Evolutionary conservation across 2,797 vertebrate genomes (phyloP).

Genomic region (Sebastes oblongus): DNA sequence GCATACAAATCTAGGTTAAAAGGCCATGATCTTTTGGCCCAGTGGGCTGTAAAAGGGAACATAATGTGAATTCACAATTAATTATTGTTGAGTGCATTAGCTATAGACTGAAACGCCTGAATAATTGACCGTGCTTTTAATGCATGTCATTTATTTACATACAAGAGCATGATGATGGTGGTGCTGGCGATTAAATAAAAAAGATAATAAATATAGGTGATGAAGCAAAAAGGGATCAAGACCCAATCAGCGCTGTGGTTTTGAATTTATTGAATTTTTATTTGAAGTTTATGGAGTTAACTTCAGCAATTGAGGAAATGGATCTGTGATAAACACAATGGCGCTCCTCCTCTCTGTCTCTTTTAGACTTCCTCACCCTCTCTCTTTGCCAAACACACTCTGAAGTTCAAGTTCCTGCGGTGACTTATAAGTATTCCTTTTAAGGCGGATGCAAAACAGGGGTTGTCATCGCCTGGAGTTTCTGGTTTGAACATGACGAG

Average conservation of each 20-base stretch:
- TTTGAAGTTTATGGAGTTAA: constrained; percentile 51
- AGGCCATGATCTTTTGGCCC: constrained; percentile 52
- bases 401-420: constrained; percentile 37
- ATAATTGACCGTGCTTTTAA: constrained; percentile 53
- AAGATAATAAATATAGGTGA: constrained; percentile 47
- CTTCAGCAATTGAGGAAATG: constrained; percentile 64
- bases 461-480: constrained; percentile 53
- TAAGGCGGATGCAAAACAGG: constrained; percentile 39
- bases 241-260: constrained; percentile 26
- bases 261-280: constrained; percentile 40
- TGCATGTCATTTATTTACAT: constrained; percentile 52
- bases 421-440: constrained; percentile 46
- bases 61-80: constrained; percentile 47
- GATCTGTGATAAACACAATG: constrained; percentile 49
- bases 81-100: constrained; percentile 63
- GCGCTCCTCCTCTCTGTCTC: background rate
- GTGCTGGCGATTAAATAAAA: constrained; percentile 18
- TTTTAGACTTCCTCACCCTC: background rate
- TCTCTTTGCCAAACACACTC: constrained; percentile 40
- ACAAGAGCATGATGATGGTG: background rate
- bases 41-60: constrained; percentile 53
- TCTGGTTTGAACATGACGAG: constrained; percentile 5
- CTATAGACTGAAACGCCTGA: constrained; percentile 31
- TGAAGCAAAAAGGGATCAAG: constrained; percentile 46
- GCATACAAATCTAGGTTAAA: constrained; percentile 61